Evolutionary conservation across 2,113 vertebrate genomes (phyloP).

Genomic region (Sebastes fasciatus): DNA sequence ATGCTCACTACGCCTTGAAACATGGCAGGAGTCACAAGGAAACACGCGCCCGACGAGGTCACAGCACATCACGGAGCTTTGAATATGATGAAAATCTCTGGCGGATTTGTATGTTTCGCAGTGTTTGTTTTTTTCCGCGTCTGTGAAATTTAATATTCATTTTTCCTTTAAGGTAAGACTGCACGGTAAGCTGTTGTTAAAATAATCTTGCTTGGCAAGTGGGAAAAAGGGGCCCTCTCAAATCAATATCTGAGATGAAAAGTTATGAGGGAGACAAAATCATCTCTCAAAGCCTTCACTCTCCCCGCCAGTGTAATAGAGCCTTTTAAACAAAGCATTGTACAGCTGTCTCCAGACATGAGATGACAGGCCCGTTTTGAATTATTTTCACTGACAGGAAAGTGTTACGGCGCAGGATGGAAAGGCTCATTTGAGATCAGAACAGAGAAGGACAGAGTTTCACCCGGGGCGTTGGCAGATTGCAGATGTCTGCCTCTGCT

Average conservation of each 20-base stretch:
- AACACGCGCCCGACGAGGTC: conserved; percentile 58
- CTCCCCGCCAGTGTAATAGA: conserved; percentile 45
- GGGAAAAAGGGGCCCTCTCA: conserved; percentile 1
- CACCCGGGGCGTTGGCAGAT: conserved; percentile 70
- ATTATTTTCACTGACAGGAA: conserved; percentile 56
- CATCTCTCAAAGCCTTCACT: conserved; percentile 43
- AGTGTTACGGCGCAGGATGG: conserved; percentile 40
- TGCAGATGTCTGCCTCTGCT: conserved; percentile 73
- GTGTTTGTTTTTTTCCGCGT: not conserved
- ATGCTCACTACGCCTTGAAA: conserved; percentile 74
- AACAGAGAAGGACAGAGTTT: conserved; percentile 49
- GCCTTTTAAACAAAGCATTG: conserved; percentile 61
- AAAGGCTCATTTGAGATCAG: conserved; percentile 60
- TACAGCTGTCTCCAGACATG: conserved; percentile 46
- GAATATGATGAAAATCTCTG: conserved; percentile 31
- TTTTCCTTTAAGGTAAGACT: not conserved
- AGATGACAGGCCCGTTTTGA: conserved; percentile 51
- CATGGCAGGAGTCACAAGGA: conserved; percentile 62
- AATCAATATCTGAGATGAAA: conserved; percentile 55
- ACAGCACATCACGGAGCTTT: conserved; percentile 54
- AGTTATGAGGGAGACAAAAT: conserved; percentile 59
- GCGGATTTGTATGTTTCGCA: conserved; percentile 28
- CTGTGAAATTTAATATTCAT: conserved; percentile 18
- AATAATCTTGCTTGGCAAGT: conserved; percentile 29
- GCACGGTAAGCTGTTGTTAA: conserved; percentile 6